Conservation (phyloP, 2,888 invertebrate species). For the Elmis aenea region DNA sequence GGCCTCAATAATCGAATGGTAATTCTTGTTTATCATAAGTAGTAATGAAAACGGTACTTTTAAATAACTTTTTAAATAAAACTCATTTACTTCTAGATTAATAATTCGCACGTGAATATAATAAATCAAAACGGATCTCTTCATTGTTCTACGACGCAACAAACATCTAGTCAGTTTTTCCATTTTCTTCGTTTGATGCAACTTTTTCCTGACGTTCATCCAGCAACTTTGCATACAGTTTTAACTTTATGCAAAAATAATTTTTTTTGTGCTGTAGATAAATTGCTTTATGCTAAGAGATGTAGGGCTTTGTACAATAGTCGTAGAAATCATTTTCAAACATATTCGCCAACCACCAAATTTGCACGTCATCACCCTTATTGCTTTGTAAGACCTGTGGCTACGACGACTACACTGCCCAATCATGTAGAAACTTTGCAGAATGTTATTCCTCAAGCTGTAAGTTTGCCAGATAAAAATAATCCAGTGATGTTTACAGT, state of each 20-base stretch:
- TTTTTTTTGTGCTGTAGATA: conserved; percentile 42
- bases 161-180: conserved; percentile 41
- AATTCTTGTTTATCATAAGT: neutral
- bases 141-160: conserved; percentile 25
- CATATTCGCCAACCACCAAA: neutral
- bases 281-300: conserved; percentile 39
- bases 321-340: conserved; percentile 3
- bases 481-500: too few relatives aligned
- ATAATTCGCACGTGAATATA: too few relatives aligned
- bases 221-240: conserved; percentile 43
- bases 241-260: conserved; percentile 41
- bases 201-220: conserved; percentile 44
- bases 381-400: too few relatives aligned
- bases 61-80: too few relatives aligned
- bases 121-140: too few relatives aligned
- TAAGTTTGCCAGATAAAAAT: too few relatives aligned
- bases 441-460: too few relatives aligned
- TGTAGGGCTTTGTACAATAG: conserved; percentile 21
- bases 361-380: conserved; percentile 6
- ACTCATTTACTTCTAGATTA: too few relatives aligned
- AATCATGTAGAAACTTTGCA: too few relatives aligned
- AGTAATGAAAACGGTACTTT: too few relatives aligned
- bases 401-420: too few relatives aligned
- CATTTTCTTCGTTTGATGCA: conserved; percentile 44
- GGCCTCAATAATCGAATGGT: neutral